Evolutionary conservation across 2,797 vertebrate genomes (phyloP).

Genomic region (Hapalemur alaotrensis): DNA sequence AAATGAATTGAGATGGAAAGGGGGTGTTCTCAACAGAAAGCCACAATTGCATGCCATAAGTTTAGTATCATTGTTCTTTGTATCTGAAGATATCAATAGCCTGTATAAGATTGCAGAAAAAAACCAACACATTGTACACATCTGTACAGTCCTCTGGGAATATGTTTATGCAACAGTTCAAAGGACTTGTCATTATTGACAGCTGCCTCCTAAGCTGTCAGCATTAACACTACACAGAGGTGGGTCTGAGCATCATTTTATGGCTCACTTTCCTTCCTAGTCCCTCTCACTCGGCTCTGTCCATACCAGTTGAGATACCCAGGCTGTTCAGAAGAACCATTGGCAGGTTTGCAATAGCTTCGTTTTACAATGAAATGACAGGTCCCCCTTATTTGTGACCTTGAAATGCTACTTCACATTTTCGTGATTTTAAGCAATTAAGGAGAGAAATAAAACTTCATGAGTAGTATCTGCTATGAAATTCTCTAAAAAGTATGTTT

Average conservation of each 20-base stretch:
- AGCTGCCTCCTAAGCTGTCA: not conserved
- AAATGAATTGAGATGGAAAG: not conserved
- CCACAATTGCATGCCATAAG: not conserved
- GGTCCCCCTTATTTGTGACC: not conserved
- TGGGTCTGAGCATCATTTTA: not conserved
- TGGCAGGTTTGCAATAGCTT: not conserved
- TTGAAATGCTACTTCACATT: not conserved
- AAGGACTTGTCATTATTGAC: not conserved
- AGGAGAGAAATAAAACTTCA: not conserved
- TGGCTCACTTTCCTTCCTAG: not conserved
- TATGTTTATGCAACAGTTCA: not conserved
- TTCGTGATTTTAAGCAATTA: constrained; percentile 24
- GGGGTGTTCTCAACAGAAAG: not conserved
- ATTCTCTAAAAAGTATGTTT: not conserved
- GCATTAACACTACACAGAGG: not conserved
- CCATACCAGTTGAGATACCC: not conserved
- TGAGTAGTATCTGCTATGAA: not conserved
- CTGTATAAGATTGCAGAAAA: not conserved
- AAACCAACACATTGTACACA: not conserved
- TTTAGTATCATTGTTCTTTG: not conserved
- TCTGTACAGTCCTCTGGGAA: not conserved
- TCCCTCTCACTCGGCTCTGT: not conserved
- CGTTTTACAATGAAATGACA: not conserved
- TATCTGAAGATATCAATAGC: not conserved
- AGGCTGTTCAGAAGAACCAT: not conserved